phyloP scores from a whole-genome alignment of 2,888 invertebrate genomes.

The Drosophila anceps region DNA sequence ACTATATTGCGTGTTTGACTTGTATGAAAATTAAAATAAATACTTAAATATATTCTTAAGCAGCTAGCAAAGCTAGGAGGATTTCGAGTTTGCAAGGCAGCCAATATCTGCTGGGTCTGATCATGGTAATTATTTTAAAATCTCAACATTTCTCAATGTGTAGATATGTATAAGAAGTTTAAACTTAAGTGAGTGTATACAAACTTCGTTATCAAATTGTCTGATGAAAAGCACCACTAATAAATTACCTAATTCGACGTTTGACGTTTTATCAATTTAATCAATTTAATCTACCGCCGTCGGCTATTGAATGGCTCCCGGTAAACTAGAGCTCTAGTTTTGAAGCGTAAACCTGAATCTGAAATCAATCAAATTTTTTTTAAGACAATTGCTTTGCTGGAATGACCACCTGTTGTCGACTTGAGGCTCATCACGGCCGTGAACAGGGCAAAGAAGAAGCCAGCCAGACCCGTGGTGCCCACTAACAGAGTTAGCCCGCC shows the following conservation, averaged over 20 bases:
- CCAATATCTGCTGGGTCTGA: background rate
- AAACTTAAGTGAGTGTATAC: conserved; percentile 25
- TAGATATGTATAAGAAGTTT: conserved; percentile 9
- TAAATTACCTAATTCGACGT: conserved; percentile 36
- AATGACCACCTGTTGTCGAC: conserved; percentile 59
- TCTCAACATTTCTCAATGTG: too few species aligned
- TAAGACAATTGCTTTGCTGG: conserved; percentile 74
- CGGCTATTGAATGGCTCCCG: conserved; percentile 4
- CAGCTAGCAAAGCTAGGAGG: background rate
- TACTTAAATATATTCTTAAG: background rate
- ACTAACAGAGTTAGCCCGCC: conserved; percentile 90
- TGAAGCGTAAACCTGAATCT: conserved; percentile 20
- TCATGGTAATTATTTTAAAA: background rate
- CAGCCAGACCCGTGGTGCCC: conserved; percentile 92
- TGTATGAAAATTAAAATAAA: background rate
- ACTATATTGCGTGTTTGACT: background rate
- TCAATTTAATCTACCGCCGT: conserved; percentile 32
- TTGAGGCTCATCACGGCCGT: conserved; percentile 93
- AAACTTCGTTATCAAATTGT: background rate
- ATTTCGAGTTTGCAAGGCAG: background rate
- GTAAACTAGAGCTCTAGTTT: conserved; percentile 1
- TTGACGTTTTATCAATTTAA: conserved; percentile 17
- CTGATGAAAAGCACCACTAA: background rate
- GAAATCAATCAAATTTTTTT: conserved; percentile 63
- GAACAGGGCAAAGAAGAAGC: conserved; percentile 95